Evolutionary conservation across 2,797 vertebrate genomes (phyloP), one percentile per base, ranked within the genome.

Genomic region (Manis crassicaudata): DNA sequence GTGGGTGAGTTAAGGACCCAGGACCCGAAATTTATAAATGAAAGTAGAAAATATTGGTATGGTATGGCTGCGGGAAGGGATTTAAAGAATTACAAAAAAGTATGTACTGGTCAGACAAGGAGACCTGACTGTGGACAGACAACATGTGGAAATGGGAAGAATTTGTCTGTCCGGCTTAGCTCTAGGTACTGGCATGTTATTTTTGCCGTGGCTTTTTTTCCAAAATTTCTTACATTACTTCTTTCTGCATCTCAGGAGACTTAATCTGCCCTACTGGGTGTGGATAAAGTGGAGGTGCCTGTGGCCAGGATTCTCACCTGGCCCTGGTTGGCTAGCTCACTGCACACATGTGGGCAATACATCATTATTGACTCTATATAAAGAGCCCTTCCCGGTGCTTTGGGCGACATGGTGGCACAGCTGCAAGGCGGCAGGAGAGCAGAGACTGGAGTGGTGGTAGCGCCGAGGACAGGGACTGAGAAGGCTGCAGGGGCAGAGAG

Each of bases 41-140:
- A 88, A 94, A 27, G 89, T 32, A 87, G 95, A 94, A 97, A 85
- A 90, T 94, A 82, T 73, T 4, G 68, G 79, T 20, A 83, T 85
- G 46, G 40, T n/a, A 79, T 62, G 83, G n/a, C 56, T 40, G 21
- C 56, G 75, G 84, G 79, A 90, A 90, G 18, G 81, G 50, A 79
- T 58, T 72, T 76, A 96, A 35, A 95, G 95, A 97, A 98, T 96
- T 76, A 97, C 67, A 97, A 92, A 97, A 96, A 96, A 52, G 70
- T 96, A 96, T 97, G 89, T 72, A 54, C 21, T 40, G 67, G 46
- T 65, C 32, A 81, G 65, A 73, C 1, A 92, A 79, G 70, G 73
- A 95, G 91, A 79, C 14, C n/a, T 0, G 2, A 77, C 84, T 32
- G 35, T n/a, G 52, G 43, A 83, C 1, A 1, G 40, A 81, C 1